A percentile compares a stretch with the other conserved stretches of the same genome.
phyloP scores from a whole-genome alignment of 1,140 invertebrate species.

The Heterodera schachtii region DNA sequence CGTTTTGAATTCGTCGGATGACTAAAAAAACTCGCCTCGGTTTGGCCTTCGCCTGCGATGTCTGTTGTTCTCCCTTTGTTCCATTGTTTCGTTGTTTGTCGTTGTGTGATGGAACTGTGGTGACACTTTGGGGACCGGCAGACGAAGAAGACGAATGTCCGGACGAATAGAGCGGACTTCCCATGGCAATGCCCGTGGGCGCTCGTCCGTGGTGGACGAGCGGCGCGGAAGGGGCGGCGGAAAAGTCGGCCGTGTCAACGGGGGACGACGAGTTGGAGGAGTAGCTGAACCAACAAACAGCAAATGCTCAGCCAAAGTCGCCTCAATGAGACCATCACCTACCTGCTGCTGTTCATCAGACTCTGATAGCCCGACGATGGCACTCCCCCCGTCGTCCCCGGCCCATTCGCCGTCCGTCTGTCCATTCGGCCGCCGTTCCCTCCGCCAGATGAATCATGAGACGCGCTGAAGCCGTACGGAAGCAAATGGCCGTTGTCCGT shows the following conservation, averaged over 20 bases:
- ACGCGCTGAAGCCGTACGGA: not conserved
- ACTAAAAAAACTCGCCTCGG: not conserved
- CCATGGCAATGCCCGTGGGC: slow-evolving; percentile 25
- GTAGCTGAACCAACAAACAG: slow-evolving; percentile 20
- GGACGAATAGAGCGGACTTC: slow-evolving; percentile 40
- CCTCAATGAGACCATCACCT: too few relatives aligned
- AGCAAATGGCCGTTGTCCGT: not conserved
- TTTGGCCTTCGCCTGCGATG: not conserved
- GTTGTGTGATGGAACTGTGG: not conserved
- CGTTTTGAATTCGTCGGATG: not conserved
- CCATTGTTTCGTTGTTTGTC: not conserved
- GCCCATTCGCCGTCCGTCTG: slow-evolving; percentile 3
- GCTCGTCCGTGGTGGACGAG: slow-evolving; percentile 26
- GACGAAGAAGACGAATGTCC: slow-evolving; percentile 7
- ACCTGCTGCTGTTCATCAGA: slow-evolving; percentile 52
- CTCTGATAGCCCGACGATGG: slow-evolving; percentile 54
- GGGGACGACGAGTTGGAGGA: slow-evolving; percentile 31
- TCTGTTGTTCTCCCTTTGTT: not conserved
- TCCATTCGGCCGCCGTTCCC: not conserved
- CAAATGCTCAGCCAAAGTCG: not conserved
- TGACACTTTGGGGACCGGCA: not conserved
- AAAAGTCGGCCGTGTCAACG: slow-evolving; percentile 11
- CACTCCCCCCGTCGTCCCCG: slow-evolving; percentile 16
- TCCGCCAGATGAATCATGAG: slow-evolving; percentile 1
- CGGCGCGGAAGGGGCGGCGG: not conserved